Evolutionary conservation across 2,888 invertebrate species (phyloP).

Genomic region (Hirtodrosophila alboralis): DNA sequence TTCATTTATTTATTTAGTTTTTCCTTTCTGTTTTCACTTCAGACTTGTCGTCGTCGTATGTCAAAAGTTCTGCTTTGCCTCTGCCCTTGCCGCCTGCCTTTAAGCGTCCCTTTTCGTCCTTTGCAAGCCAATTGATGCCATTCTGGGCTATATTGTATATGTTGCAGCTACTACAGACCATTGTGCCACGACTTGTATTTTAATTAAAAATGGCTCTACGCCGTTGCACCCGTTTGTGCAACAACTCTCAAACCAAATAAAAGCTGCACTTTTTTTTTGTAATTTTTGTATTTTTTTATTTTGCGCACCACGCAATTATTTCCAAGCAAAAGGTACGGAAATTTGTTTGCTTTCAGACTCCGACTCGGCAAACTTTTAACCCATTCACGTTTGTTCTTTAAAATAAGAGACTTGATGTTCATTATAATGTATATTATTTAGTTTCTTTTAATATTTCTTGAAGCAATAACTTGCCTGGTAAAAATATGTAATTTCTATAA

Average conservation of each 20-base stretch:
- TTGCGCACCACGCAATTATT: constrained; percentile 6
- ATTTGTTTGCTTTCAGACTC: constrained; percentile 5
- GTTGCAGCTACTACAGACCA: constrained; percentile 9
- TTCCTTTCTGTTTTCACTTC: constrained; percentile 38
- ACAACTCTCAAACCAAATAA: background rate
- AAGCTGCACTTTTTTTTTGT: too few species aligned
- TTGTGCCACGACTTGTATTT: constrained; percentile 38
- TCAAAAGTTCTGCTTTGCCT: constrained; percentile 47
- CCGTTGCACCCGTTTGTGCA: constrained; percentile 7
- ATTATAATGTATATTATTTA: too few species aligned
- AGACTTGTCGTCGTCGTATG: constrained; percentile 46
- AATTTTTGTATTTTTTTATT: too few species aligned
- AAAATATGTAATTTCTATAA: too few species aligned
- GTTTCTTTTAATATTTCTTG: too few species aligned
- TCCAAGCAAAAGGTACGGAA: constrained; percentile 7
- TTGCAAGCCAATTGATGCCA: constrained; percentile 46
- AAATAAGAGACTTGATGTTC: background rate
- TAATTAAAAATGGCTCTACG: constrained; percentile 48
- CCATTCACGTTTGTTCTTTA: background rate
- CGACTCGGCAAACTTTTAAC: background rate
- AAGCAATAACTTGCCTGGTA: too few species aligned
- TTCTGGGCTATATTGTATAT: constrained; percentile 9
- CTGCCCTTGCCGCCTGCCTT: background rate
- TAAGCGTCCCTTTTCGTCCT: constrained; percentile 3
- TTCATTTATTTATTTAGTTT: constrained; percentile 70